These are phyloP conservation scores for Lamellibrachia columna DNA, from an alignment of 2,888 invertebrate species.

Conservation along the genomic window DNA sequence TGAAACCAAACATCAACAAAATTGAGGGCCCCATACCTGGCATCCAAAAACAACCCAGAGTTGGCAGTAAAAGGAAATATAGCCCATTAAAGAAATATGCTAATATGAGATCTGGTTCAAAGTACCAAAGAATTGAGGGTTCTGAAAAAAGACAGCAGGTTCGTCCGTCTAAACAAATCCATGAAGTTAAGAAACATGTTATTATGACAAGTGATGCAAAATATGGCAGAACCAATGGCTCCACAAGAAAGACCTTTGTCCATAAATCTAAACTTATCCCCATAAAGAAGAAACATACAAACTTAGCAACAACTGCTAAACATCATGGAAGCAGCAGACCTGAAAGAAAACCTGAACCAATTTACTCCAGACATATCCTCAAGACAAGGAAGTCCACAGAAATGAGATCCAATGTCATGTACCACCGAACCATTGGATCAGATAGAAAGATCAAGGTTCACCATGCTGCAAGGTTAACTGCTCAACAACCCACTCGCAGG, in stretches of 20 bases:
- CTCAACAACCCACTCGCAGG: not conserved
- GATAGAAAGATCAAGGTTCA: not conserved
- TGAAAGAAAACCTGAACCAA: not conserved
- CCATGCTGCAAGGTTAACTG: not conserved
- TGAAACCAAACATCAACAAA: not conserved
- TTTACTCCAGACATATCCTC: not conserved
- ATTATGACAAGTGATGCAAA: not conserved
- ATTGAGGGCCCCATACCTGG: not conserved
- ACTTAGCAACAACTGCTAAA: not conserved
- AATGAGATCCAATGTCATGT: not conserved
- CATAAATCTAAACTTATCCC: not conserved
- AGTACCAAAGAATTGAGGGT: not conserved
- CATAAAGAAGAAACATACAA: not conserved
- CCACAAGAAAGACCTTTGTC: not conserved
- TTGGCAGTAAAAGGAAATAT: not conserved
- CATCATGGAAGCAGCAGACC: not conserved
- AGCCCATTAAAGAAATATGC: not conserved
- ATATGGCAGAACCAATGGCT: not conserved
- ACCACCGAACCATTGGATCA: not conserved
- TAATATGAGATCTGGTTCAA: not conserved
- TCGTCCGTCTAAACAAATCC: not conserved
- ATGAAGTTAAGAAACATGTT: not conserved
- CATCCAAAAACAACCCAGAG: not conserved
- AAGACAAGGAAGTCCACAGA: not conserved
- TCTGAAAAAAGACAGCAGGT: not conserved